Percentiles rank a stretch among this genome's conserved stretches.
phyloP scores from a whole-genome alignment of 2,113 vertebrate genomes.

The Zingel zingel region DNA sequence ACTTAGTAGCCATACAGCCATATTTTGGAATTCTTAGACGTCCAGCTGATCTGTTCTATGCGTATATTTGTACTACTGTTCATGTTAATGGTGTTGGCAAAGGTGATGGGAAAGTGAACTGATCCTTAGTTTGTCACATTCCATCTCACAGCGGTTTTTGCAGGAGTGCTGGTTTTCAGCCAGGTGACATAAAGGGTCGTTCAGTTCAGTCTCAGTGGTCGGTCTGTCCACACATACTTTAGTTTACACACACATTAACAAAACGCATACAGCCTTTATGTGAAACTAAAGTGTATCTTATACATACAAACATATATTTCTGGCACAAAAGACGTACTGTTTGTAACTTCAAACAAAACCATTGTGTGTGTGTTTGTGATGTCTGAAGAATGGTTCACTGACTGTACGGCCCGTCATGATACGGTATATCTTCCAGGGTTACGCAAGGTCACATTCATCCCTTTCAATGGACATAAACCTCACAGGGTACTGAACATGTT shows the following conservation, averaged over 20 bases:
- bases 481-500: conserved; percentile 5
- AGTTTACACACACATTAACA: neutral
- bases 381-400: conserved; percentile 1
- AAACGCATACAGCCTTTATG: neutral
- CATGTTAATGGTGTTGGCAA: neutral
- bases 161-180: conserved; percentile 30
- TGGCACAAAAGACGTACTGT: neutral
- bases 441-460: conserved; percentile 26
- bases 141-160: conserved; percentile 59
- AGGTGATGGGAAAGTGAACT: conserved; percentile 59
- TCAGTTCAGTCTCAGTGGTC: conserved; percentile 61
- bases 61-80: neutral
- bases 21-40: neutral
- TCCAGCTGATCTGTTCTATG: neutral
- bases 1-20: too few species aligned
- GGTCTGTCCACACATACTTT: conserved; percentile 10
- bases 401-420: neutral
- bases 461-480: conserved; percentile 1
- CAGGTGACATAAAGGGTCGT: conserved; percentile 63
- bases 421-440: conserved; percentile 13
- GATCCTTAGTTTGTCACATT: conserved; percentile 55
- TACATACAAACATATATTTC: conserved; percentile 31
- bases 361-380: conserved; percentile 12
- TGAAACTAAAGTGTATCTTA: neutral
- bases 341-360: conserved; percentile 47